A percentile compares a stretch with the other conserved stretches of the same genome.
Evolutionary conservation across 1,140 invertebrate species (phyloP).

Genomic region (Aphelinus atriplicis): DNA sequence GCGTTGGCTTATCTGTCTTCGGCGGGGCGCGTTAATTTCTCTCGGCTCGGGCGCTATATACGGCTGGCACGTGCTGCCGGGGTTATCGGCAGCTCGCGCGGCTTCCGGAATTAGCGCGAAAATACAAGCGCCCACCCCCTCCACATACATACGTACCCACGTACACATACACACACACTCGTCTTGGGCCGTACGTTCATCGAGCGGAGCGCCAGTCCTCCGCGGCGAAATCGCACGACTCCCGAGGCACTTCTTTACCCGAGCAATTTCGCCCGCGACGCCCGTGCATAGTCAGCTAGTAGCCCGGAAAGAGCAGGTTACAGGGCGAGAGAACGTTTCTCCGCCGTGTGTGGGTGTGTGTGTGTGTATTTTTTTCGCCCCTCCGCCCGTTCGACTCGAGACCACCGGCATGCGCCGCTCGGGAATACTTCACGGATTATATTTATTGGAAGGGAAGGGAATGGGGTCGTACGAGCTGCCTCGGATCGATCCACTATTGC

Average conservation of each 20-base stretch:
- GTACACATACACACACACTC: not conserved
- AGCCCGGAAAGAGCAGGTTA: not conserved
- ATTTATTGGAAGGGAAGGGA: not conserved
- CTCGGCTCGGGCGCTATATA: too few relatives aligned
- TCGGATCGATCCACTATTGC: too few relatives aligned
- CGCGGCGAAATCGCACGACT: not conserved
- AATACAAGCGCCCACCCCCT: too few relatives aligned
- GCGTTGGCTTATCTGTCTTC: not conserved
- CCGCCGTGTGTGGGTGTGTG: too few relatives aligned
- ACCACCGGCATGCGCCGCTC: too few relatives aligned
- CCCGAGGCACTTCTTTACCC: not conserved
- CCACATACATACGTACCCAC: too few relatives aligned
- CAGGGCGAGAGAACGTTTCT: not conserved
- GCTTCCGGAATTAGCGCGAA: too few relatives aligned
- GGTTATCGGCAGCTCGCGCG: too few relatives aligned
- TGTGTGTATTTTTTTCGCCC: too few relatives aligned
- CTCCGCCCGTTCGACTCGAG: too few relatives aligned
- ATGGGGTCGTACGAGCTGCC: not conserved
- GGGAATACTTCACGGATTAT: conserved; percentile 12
- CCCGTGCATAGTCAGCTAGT: conserved; percentile 19
- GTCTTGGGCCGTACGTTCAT: not conserved
- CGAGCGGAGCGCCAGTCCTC: not conserved
- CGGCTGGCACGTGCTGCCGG: too few relatives aligned
- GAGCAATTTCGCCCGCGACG: conserved; percentile 3
- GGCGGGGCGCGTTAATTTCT: conserved; percentile 5